Percentiles rank a stretch among this genome's conserved stretches.
phyloP scores from a whole-genome alignment of 2,888 invertebrate species.

The Micoletzkya japonica region DNA sequence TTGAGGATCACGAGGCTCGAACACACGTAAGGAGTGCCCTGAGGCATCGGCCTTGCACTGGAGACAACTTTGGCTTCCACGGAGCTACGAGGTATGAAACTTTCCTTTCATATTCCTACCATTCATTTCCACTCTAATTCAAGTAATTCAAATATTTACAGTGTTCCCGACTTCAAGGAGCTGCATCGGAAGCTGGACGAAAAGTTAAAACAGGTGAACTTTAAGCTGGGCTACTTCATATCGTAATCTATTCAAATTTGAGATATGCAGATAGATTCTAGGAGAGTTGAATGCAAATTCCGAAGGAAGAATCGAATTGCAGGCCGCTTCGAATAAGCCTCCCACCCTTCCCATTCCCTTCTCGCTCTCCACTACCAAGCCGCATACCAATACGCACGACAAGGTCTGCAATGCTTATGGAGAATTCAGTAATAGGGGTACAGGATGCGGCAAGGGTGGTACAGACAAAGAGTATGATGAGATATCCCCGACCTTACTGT shows the following conservation, averaged over 20 bases:
- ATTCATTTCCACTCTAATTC: too few relatives aligned
- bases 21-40: conserved; percentile 9
- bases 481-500: too few relatives aligned
- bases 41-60: conserved; percentile 14
- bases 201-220: neutral
- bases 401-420: neutral
- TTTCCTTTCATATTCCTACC: too few relatives aligned
- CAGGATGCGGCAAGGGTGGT: neutral
- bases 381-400: neutral
- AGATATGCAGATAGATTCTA: too few relatives aligned
- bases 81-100: neutral
- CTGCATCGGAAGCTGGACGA: conserved; percentile 19
- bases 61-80: neutral
- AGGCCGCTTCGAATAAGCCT: neutral
- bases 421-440: neutral
- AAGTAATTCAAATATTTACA: too few relatives aligned
- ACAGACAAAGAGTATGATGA: too few relatives aligned
- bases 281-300: too few relatives aligned
- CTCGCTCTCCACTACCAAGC: neutral
- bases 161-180: conserved; percentile 21
- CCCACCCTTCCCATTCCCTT: conserved; percentile 20
- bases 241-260: too few relatives aligned
- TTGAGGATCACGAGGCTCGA: conserved; percentile 17
- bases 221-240: too few relatives aligned
- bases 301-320: too few relatives aligned